phyloP scores from a whole-genome alignment of 2,888 invertebrate species.

The Ochropleura leucogaster region DNA sequence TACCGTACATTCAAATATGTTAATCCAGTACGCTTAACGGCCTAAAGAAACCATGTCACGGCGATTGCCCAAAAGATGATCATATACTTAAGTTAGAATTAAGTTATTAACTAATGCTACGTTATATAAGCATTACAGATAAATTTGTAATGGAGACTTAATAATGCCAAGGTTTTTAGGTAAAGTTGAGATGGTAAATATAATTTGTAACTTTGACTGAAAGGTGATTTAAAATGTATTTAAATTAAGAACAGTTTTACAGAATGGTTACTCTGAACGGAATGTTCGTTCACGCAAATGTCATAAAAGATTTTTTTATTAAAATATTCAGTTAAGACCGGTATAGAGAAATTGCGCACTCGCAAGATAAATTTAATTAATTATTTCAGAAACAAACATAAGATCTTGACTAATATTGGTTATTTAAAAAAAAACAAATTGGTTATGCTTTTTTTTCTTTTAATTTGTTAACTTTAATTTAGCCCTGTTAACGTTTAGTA shows the following conservation, averaged over 20 bases:
- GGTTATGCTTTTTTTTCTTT: no score
- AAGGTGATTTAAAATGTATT: slow-evolving; percentile 31
- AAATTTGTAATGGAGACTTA: slow-evolving; percentile 50
- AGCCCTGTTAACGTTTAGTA: no score
- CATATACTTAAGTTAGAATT: slow-evolving; percentile 40
- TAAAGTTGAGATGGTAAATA: slow-evolving; percentile 16
- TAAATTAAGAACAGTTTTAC: not conserved
- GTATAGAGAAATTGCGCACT: not conserved
- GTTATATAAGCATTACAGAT: slow-evolving; percentile 61
- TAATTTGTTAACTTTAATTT: no score
- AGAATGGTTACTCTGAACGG: not conserved
- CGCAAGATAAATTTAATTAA: not conserved
- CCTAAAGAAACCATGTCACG: slow-evolving; percentile 56
- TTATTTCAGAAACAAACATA: not conserved
- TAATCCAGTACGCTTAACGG: slow-evolving; percentile 44
- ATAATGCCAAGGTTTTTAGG: slow-evolving; percentile 57
- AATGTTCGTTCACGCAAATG: not conserved
- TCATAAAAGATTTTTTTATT: not conserved
- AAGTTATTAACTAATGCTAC: slow-evolving; percentile 53
- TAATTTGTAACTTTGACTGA: slow-evolving; percentile 36
- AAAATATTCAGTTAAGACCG: not conserved
- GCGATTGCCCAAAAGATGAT: slow-evolving; percentile 52
- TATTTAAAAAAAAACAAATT: no score
- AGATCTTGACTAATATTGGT: not conserved
- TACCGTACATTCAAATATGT: slow-evolving; percentile 26